A percentile compares a stretch with the other conserved stretches of the same genome.
Evolutionary conservation across 2,797 vertebrate genomes (phyloP).

Genomic region (Hephaestus fuliginosus): DNA sequence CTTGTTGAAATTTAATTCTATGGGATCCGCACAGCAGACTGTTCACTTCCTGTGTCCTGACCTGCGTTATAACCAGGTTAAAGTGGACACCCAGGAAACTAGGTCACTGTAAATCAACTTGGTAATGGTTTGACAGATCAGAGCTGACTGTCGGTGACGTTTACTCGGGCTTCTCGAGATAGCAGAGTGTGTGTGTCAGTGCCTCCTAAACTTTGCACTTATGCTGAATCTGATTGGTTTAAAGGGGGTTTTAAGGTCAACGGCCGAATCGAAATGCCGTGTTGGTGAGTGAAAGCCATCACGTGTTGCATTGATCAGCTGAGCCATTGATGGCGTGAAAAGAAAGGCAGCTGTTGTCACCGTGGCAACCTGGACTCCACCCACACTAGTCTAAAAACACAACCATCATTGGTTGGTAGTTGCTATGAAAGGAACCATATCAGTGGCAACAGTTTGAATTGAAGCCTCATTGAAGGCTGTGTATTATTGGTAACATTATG

Average conservation of each 20-base stretch:
- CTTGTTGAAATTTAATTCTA: conserved; percentile 38
- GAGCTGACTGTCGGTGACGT: conserved; percentile 4
- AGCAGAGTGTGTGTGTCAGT: conserved; percentile 70
- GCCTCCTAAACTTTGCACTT: conserved; percentile 87
- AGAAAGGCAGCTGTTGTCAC: conserved; percentile 56
- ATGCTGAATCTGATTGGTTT: conserved; percentile 80
- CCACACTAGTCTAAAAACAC: conserved; percentile 63
- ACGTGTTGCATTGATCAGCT: conserved; percentile 46
- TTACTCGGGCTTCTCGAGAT: conserved; percentile 23
- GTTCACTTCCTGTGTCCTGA: conserved; percentile 27
- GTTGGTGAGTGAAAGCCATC: conserved; percentile 18
- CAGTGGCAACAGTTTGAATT: conserved; percentile 72
- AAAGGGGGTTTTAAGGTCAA: conserved; percentile 49
- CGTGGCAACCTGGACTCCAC: conserved; percentile 55
- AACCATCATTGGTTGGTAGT: conserved; percentile 65
- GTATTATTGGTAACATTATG: conserved; percentile 82
- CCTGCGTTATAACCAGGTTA: conserved; percentile 35
- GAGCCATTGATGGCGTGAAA: conserved; percentile 28
- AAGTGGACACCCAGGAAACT: conserved; percentile 28
- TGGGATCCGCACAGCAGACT: conserved; percentile 17
- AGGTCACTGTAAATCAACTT: conserved; percentile 38
- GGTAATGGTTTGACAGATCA: conserved; percentile 24
- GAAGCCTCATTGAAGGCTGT: conserved; percentile 74
- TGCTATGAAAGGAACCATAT: conserved; percentile 76
- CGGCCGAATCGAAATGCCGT: conserved; percentile 45